These are phyloP conservation scores for Oryzias melastigma DNA, from an alignment of 2,113 vertebrate genomes.

Conservation along the genomic window DNA sequence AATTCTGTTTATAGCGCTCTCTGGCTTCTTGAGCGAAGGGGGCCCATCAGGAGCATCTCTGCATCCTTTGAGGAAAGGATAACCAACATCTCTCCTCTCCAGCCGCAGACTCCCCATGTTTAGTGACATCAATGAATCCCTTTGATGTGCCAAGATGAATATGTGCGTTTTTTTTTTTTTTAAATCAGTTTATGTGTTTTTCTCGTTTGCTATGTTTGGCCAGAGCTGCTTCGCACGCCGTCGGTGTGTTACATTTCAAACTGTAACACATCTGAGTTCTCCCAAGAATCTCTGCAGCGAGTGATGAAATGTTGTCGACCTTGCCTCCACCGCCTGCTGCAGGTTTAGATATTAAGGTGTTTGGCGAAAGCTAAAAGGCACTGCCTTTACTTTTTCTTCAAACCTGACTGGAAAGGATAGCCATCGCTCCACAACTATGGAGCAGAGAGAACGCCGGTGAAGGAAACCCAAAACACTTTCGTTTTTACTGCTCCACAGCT, in stretches of 20 bases:
- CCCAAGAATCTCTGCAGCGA: neutral
- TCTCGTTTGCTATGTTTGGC: constrained; percentile 61
- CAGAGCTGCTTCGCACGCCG: constrained; percentile 38
- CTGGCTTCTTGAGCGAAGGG: constrained; percentile 71
- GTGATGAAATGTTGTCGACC: constrained; percentile 4
- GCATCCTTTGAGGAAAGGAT: constrained; percentile 77
- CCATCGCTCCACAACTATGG: constrained; percentile 5
- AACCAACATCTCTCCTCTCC: constrained; percentile 71
- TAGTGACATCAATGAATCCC: constrained; percentile 79
- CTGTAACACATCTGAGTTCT: constrained; percentile 10
- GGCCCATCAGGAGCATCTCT: constrained; percentile 77
- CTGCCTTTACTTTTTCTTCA: neutral
- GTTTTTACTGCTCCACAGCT: constrained; percentile 4
- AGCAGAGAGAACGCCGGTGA: neutral
- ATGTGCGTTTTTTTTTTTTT: constrained; percentile 67
- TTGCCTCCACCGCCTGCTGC: neutral
- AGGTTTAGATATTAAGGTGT: constrained; percentile 4
- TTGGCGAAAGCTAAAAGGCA: constrained; percentile 4
- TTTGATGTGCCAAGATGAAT: constrained; percentile 79
- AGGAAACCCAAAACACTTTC: constrained; percentile 8
- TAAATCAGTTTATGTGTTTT: constrained; percentile 77
- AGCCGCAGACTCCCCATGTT: constrained; percentile 70
- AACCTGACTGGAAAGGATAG: constrained; percentile 5
- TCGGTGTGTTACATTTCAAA: constrained; percentile 37
- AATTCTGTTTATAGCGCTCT: constrained; percentile 82